phyloP scores from a whole-genome alignment of 2,888 invertebrate species.

The Xestia c-nigrum region DNA sequence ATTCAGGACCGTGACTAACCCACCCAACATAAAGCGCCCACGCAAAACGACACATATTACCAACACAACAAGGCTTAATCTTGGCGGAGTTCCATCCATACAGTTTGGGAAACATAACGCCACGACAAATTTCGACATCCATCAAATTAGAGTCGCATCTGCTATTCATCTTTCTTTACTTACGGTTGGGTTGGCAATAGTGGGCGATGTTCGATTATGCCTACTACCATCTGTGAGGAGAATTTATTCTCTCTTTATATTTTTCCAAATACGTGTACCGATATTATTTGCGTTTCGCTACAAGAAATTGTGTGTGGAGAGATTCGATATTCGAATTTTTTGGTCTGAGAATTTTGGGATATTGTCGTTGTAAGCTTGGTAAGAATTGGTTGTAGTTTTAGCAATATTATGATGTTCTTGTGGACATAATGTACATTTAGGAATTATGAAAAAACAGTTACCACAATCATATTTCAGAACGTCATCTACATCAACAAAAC shows the following conservation, averaged over 20 bases:
- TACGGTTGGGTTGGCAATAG: slow-evolving; percentile 55
- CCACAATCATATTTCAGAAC: too few species aligned
- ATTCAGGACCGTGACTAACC: slow-evolving; percentile 10
- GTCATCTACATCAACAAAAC: too few species aligned
- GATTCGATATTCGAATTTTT: slow-evolving; percentile 32
- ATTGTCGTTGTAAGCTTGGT: background rate
- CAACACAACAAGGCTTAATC: slow-evolving; percentile 35
- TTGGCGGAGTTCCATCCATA: slow-evolving; percentile 45
- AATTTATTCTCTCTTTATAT: slow-evolving; percentile 65
- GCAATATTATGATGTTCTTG: background rate
- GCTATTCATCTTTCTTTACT: slow-evolving; percentile 68
- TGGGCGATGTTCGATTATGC: slow-evolving; percentile 70
- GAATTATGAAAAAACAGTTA: background rate
- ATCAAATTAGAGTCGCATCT: slow-evolving; percentile 68
- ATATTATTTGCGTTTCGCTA: slow-evolving; percentile 50
- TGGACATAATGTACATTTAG: background rate
- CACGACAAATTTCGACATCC: slow-evolving; percentile 65
- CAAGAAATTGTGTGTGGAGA: slow-evolving; percentile 29
- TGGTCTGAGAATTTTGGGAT: slow-evolving; percentile 1
- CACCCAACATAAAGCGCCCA: slow-evolving; percentile 23
- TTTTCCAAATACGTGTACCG: slow-evolving; percentile 53
- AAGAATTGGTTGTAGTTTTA: background rate
- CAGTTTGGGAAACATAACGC: slow-evolving; percentile 45
- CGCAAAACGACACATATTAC: slow-evolving; percentile 22
- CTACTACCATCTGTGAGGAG: slow-evolving; percentile 60